Evolutionary conservation across 2,888 invertebrate species (phyloP).

Genomic region (Spodoptera exigua): DNA sequence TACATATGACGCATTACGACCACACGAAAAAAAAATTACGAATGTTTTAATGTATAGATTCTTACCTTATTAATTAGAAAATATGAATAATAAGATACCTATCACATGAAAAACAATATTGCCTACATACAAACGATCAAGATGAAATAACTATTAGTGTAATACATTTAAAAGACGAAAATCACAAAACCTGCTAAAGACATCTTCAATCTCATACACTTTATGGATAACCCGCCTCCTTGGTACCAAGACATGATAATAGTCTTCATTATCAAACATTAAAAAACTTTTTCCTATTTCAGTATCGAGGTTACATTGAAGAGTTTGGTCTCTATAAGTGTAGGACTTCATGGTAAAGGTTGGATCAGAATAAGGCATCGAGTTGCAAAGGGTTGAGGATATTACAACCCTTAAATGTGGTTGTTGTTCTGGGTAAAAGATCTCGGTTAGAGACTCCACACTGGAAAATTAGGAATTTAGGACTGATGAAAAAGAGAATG

Average conservation of each 20-base stretch:
- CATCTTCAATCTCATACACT: slow-evolving; percentile 82
- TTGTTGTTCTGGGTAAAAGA: slow-evolving; percentile 44
- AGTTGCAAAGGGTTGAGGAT: slow-evolving; percentile 32
- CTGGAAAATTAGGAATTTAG: slow-evolving; percentile 62
- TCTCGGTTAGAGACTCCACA: slow-evolving; percentile 69
- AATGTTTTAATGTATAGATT: too few relatives aligned
- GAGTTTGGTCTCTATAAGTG: slow-evolving; percentile 68
- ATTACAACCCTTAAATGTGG: slow-evolving; percentile 36
- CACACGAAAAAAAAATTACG: too few relatives aligned
- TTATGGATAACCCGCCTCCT: slow-evolving; percentile 63
- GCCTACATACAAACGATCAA: too few relatives aligned
- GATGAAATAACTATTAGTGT: too few relatives aligned
- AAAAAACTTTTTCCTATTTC: slow-evolving; percentile 76
- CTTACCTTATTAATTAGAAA: too few relatives aligned
- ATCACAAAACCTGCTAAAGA: slow-evolving; percentile 76
- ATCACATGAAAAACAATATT: too few relatives aligned
- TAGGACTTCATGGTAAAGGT: slow-evolving; percentile 58
- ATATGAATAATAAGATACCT: too few relatives aligned
- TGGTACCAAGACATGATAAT: slow-evolving; percentile 69
- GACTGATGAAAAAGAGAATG: background rate
- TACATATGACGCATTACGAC: too few relatives aligned
- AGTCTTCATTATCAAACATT: slow-evolving; percentile 79
- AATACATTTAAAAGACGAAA: background rate
- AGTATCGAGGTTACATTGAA: slow-evolving; percentile 79
- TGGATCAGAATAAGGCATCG: slow-evolving; percentile 48